These are phyloP conservation scores for Pentamera pediparva DNA, from an alignment of 53 echinoderm and acorn worm species.

Conservation along the genomic window DNA sequence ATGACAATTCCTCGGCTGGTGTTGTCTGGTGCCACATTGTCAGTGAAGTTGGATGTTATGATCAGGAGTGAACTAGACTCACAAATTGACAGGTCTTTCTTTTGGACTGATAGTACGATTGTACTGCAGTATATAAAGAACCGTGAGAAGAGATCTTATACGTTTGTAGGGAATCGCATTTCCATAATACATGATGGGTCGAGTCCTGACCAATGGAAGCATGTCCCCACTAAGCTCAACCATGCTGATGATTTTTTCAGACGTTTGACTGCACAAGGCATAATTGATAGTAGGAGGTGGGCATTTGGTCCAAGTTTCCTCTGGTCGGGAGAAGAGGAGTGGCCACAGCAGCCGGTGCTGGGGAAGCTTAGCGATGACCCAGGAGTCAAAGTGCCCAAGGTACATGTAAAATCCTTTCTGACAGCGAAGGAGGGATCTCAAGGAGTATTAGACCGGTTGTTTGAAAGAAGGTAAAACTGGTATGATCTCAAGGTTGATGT, in stretches of 20 bases:
- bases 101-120: slow-evolving; percentile 42
- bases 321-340: slow-evolving; percentile 5
- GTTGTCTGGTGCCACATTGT: slow-evolving; percentile 28
- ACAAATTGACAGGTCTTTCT: slow-evolving; percentile 6
- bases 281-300: slow-evolving; percentile 22
- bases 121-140: slow-evolving; percentile 54
- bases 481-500: slow-evolving; percentile 39
- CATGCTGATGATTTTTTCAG: slow-evolving; percentile 48
- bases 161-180: slow-evolving; percentile 11
- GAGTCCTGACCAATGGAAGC: slow-evolving; percentile 24
- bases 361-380: neutral
- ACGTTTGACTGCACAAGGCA: neutral
- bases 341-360: neutral
- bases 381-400: neutral
- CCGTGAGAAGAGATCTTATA: neutral
- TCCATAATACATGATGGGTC: slow-evolving; percentile 34
- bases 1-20: slow-evolving; percentile 47
- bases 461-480: slow-evolving; percentile 29
- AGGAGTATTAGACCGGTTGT: neutral
- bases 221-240: slow-evolving; percentile 17
- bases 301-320: slow-evolving; percentile 29
- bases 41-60: slow-evolving; percentile 25
- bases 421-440: neutral
- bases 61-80: slow-evolving; percentile 26
- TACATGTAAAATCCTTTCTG: neutral